Evolutionary conservation across 2,113 vertebrate genomes (phyloP).

Genomic region (Chascanopsetta lugubris): DNA sequence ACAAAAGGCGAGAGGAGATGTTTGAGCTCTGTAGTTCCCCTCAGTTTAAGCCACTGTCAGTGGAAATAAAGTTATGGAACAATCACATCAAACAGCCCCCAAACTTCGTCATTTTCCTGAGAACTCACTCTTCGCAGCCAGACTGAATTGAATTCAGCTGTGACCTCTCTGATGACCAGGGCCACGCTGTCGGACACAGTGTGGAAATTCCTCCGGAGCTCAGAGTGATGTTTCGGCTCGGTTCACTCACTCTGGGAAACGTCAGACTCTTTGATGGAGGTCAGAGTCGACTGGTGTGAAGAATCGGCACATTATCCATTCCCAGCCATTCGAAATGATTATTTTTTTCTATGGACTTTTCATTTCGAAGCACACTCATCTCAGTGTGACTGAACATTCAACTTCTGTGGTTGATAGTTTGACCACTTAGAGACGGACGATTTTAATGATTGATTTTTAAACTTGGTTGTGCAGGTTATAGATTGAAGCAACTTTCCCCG

Average conservation of each 20-base stretch:
- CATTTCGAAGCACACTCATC: constrained; percentile 23
- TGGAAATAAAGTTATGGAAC: constrained; percentile 2
- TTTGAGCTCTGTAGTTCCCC: neutral
- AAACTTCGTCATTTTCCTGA: constrained; percentile 6
- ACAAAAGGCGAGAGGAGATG: neutral
- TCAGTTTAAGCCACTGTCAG: constrained; percentile 6
- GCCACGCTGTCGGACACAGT: constrained; percentile 5
- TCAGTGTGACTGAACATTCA: constrained; percentile 24
- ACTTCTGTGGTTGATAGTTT: constrained; percentile 7
- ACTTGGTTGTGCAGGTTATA: too few species aligned
- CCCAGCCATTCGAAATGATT: constrained; percentile 16
- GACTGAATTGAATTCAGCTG: constrained; percentile 11
- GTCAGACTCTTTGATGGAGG: constrained; percentile 25
- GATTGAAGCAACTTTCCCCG: too few species aligned
- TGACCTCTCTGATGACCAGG: constrained; percentile 25
- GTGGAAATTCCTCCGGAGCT: constrained; percentile 41
- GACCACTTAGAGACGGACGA: too few species aligned
- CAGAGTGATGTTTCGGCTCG: constrained; percentile 25
- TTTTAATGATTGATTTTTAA: too few species aligned
- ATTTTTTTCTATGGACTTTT: constrained; percentile 25
- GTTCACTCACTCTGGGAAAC: constrained; percentile 10
- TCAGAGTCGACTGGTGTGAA: constrained; percentile 32
- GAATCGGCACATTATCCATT: constrained; percentile 40
- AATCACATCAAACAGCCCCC: neutral
- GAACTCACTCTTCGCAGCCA: neutral